Evolutionary conservation across 2,888 invertebrate genomes (phyloP).

Genomic region (Limnephilus auricula): DNA sequence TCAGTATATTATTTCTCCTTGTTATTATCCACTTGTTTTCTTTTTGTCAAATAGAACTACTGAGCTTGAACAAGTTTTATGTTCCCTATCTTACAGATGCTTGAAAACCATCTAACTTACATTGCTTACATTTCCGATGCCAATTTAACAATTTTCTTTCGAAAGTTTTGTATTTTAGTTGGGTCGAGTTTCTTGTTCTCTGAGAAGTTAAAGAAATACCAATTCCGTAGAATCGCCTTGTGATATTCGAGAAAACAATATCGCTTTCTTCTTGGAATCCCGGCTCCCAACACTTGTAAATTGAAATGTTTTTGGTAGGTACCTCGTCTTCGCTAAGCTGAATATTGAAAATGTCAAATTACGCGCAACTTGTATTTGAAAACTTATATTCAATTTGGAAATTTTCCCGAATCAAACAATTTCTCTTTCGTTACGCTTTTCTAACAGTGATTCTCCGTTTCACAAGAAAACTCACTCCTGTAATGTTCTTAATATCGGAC

Average conservation of each 20-base stretch:
- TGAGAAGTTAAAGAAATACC: background rate
- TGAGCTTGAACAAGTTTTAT: background rate
- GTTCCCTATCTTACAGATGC: background rate
- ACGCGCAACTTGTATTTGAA: background rate
- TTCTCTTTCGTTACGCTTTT: background rate
- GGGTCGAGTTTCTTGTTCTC: background rate
- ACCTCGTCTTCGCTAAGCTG: slow-evolving; percentile 7
- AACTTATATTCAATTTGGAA: background rate
- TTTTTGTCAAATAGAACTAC: background rate
- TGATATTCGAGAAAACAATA: background rate
- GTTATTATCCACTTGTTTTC: background rate
- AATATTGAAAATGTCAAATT: slow-evolving; percentile 20
- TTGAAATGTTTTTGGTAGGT: background rate
- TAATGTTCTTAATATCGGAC: too few relatives aligned
- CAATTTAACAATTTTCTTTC: background rate
- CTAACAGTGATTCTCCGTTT: background rate
- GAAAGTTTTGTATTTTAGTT: background rate
- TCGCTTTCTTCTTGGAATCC: background rate
- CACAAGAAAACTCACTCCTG: background rate
- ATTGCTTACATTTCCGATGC: background rate
- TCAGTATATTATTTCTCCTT: background rate
- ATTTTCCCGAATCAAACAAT: background rate
- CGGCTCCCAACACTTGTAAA: background rate
- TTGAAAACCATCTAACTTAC: background rate
- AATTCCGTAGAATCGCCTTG: background rate